phyloP scores from a whole-genome alignment of 2,113 vertebrate genomes.

The Bubo scandiacus region DNA sequence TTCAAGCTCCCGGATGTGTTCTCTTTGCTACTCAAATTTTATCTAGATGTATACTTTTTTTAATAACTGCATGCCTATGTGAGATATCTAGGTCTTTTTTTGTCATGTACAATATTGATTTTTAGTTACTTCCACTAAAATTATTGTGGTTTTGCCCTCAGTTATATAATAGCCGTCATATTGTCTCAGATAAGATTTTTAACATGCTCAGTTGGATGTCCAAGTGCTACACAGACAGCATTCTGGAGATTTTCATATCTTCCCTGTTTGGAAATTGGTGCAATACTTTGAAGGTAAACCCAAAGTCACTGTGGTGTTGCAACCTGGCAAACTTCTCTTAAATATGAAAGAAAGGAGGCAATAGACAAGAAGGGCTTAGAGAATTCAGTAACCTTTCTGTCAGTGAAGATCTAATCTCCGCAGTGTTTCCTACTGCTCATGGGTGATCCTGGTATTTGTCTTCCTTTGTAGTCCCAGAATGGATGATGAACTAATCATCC shows the following conservation, averaged over 20 bases:
- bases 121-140: not conserved
- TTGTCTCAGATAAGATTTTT: not conserved
- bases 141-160: not conserved
- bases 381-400: not conserved
- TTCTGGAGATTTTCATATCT: not conserved
- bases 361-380: not conserved
- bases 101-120: not conserved
- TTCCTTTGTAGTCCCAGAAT: not conserved
- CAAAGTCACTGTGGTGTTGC: not conserved
- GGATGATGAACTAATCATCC: not conserved
- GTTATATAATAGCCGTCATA: not conserved
- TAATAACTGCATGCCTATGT: not conserved
- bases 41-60: not conserved
- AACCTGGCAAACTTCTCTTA: not conserved
- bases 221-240: not conserved
- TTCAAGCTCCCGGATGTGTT: not conserved
- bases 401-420: not conserved
- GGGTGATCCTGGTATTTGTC: not conserved
- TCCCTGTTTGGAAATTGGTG: not conserved
- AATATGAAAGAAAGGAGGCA: not conserved
- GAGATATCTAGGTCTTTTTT: not conserved
- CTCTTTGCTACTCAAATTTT: not conserved
- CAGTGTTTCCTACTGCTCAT: not conserved
- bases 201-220: not conserved
- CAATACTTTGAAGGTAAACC: not conserved